Evolutionary conservation across 2,113 vertebrate species (phyloP), one percentile per base, ranked within the genome.

Genomic region (Agapornis roseicollis): DNA sequence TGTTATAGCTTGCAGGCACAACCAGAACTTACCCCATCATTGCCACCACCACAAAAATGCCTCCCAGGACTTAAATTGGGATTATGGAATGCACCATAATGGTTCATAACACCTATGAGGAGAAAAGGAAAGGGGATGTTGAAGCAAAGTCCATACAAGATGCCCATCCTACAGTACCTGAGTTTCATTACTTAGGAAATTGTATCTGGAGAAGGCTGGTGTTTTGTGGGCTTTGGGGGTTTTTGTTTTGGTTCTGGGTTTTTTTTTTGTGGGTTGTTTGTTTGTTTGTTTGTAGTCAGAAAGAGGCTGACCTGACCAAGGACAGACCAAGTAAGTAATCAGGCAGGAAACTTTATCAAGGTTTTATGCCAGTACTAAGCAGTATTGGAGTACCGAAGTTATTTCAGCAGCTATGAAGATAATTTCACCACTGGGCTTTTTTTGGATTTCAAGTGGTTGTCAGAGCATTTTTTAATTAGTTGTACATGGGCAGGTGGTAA

Each of bases 401-500:
- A 47, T 66, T 80, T 92, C 82, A 86, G 68, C 55, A 66, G 41
- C 66, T 95, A 33, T 31, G 76, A n/a, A 88, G 76, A 19, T 74
- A 29, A 55, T 88, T 88, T 91, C 50, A 47, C 29, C 29, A 31
- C 29, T 89, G 1, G 2, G 41, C 61, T 71, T 92, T 92, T 46
- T 37, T 37, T 80, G 68, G 79, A 85, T 93, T 96, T 85, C 14
- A 89, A 91, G 50, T 60, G 55, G 46, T 91, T 95, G 55, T 85
- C n/a, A 44, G 76, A 64, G 35, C 33, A 55, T 80, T 89, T 73
- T 88, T 78, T 50, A 60, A 33, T 85, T 66, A 70, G 33, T 60
- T 35, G 49, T 78, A 66, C 23, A 66, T 73, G n/a, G 35, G 58
- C 29, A 65, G 42, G 12, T 90, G 60, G 17, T 78, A 77, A 63